Conservation (phyloP, 1,140 invertebrate genomes). For the Adoxophyes honmai region DNA sequence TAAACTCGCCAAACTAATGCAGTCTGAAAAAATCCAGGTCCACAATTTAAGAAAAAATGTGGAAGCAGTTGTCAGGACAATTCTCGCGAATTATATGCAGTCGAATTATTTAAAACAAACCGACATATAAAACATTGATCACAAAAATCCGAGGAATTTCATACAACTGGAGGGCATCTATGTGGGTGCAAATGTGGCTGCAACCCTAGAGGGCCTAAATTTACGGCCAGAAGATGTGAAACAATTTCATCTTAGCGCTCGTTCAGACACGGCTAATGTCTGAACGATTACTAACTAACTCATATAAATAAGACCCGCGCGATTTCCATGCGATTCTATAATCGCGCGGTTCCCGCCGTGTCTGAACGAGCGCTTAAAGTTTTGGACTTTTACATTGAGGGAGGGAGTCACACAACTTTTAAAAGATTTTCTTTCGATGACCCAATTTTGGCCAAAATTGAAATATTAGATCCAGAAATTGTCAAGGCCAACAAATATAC, state of each 20-base stretch:
- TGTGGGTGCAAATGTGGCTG: not conserved
- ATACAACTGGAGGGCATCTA: not conserved
- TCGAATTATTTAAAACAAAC: not conserved
- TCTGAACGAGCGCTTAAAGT: too few species aligned
- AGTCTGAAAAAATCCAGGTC: too few species aligned
- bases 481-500: not conserved
- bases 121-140: not conserved
- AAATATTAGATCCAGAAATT: not conserved
- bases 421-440: not conserved
- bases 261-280: too few species aligned
- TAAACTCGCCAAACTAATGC: slow-evolving; percentile 1
- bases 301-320: too few species aligned
- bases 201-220: not conserved
- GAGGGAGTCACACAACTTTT: not conserved
- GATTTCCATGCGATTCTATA: too few species aligned
- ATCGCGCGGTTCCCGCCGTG: too few species aligned
- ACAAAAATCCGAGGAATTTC: not conserved
- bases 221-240: not conserved
- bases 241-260: not conserved
- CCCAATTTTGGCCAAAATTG: not conserved
- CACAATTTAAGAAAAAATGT: not conserved
- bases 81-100: not conserved
- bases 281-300: too few species aligned
- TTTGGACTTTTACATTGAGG: not conserved
- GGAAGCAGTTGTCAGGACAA: not conserved